A percentile compares a stretch with the other conserved stretches of the same genome.
phyloP scores from a whole-genome alignment of 2,113 vertebrate species.

The Geococcyx californianus region DNA sequence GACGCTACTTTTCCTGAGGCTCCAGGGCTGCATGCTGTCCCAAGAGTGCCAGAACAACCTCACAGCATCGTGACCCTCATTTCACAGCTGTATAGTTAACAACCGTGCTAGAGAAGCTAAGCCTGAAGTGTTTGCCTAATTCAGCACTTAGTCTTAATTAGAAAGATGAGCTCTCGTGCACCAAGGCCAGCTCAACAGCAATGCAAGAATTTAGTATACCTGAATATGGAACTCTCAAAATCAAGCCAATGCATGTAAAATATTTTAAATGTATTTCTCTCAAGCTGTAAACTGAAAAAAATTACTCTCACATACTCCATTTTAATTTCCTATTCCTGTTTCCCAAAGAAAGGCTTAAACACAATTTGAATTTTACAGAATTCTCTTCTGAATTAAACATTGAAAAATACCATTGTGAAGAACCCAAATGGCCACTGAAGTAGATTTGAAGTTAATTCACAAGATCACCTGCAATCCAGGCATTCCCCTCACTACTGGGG shows the following conservation, averaged over 20 bases:
- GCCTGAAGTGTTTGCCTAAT: not conserved
- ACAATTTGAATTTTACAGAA: not conserved
- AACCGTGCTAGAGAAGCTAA: not conserved
- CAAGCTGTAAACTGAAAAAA: not conserved
- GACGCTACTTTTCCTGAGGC: not conserved
- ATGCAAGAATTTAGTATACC: not conserved
- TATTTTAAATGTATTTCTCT: not conserved
- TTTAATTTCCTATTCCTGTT: not conserved
- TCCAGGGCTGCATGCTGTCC: not conserved
- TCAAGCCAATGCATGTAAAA: not conserved
- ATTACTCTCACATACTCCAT: not conserved
- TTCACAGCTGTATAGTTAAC: not conserved
- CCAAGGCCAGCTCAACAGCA: not conserved
- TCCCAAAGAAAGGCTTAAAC: not conserved
- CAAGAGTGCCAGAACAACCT: not conserved
- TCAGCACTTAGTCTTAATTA: not conserved
- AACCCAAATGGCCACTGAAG: not conserved
- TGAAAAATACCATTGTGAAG: not conserved
- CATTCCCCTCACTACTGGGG: not conserved
- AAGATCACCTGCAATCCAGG: not conserved
- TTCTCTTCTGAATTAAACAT: not conserved
- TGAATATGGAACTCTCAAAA: not conserved
- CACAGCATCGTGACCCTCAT: rapidly evolving
- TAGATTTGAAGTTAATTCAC: not conserved
- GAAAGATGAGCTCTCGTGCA: not conserved